phyloP scores from a whole-genome alignment of 2,113 vertebrate species.

The Cervus canadensis region DNA sequence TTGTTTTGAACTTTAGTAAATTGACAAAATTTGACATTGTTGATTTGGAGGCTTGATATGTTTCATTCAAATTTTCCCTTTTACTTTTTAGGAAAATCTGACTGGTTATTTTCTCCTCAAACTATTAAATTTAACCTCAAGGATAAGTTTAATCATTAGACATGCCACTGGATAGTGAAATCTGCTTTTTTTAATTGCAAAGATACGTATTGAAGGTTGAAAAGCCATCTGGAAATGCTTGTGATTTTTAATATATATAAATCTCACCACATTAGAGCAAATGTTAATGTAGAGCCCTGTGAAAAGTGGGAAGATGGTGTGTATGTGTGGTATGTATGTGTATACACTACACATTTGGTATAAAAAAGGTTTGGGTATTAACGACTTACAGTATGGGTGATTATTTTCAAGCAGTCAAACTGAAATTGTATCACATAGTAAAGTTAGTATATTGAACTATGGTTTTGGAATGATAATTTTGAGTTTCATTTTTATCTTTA shows the following conservation, averaged over 20 bases:
- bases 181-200: constrained; percentile 43
- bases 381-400: neutral
- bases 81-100: constrained; percentile 52
- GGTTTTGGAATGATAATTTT: neutral
- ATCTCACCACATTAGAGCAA: constrained; percentile 76
- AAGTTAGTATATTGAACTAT: neutral
- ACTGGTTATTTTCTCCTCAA: constrained; percentile 50
- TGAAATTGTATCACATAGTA: neutral
- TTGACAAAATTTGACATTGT: constrained; percentile 45
- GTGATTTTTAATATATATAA: constrained; percentile 52
- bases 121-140: constrained; percentile 57
- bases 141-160: constrained; percentile 57
- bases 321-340: constrained; percentile 38
- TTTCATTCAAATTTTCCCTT: constrained; percentile 47
- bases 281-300: constrained; percentile 86
- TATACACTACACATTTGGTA: constrained; percentile 56
- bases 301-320: constrained; percentile 51
- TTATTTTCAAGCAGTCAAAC: constrained; percentile 20
- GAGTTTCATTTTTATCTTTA: neutral
- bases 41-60: constrained; percentile 59
- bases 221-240: constrained; percentile 55
- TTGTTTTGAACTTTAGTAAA: constrained; percentile 11
- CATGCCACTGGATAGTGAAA: constrained; percentile 35
- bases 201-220: constrained; percentile 39
- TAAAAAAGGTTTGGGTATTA: neutral